Percentiles rank a stretch among this genome's conserved stretches.
phyloP scores from a whole-genome alignment of 2,797 vertebrate species.

The Pangasius djambal region DNA sequence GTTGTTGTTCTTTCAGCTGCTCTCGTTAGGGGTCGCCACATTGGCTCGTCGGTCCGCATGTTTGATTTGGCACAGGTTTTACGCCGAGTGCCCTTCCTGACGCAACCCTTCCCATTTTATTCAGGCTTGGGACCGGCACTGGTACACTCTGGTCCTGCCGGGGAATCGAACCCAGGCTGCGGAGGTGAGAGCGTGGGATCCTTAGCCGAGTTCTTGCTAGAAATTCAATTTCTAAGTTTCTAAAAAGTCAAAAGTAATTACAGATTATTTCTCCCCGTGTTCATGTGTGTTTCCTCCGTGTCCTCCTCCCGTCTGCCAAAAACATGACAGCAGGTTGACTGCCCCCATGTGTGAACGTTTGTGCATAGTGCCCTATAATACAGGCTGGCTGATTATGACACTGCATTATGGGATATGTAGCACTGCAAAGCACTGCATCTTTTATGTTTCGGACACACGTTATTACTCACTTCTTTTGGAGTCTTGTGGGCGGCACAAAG shows the following conservation, averaged over 20 bases:
- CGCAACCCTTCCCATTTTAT: too few species aligned
- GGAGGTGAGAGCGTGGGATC: too few species aligned
- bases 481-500: conserved; percentile 99
- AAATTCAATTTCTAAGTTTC: neutral
- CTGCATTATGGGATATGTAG: neutral
- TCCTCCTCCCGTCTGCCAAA: neutral
- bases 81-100: too few species aligned
- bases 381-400: too few species aligned
- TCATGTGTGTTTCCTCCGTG: neutral
- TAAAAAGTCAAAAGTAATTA: neutral
- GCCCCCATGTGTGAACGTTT: neutral
- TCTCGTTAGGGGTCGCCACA: too few species aligned
- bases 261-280: neutral
- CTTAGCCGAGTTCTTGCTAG: neutral
- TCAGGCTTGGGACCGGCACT: too few species aligned
- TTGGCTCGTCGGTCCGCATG: too few species aligned
- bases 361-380: neutral
- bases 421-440: neutral
- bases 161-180: too few species aligned
- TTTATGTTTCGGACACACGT: neutral
- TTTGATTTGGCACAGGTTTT: too few species aligned
- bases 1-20: too few species aligned
- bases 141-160: too few species aligned
- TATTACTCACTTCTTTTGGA: conserved; percentile 89
- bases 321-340: neutral